A percentile compares a stretch with the other conserved stretches of the same genome.
Conservation (phyloP, 2,113 vertebrate species). For the Ranitomeya imitator region DNA sequence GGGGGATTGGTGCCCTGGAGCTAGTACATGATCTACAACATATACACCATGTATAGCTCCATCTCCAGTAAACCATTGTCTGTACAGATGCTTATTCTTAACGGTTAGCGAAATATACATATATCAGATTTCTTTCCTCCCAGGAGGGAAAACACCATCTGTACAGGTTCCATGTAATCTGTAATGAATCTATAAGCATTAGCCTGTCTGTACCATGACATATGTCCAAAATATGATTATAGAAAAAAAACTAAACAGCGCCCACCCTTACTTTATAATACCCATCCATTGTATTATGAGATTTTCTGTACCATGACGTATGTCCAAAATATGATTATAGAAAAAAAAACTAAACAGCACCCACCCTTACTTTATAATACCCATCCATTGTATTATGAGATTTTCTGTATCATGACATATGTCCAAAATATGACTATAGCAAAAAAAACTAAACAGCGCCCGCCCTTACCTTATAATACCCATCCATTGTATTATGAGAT, state of each 20-base stretch:
- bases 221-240: background rate
- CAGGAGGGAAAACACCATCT: constrained; percentile 43
- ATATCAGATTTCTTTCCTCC: constrained; percentile 36
- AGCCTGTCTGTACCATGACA: background rate
- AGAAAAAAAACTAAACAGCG: background rate
- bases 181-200: constrained; percentile 18
- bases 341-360: background rate
- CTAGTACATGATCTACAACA: background rate
- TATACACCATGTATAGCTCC: background rate
- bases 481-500: too few relatives aligned
- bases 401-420: background rate
- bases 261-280: too few relatives aligned
- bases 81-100: constrained; percentile 36
- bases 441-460: background rate
- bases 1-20: background rate
- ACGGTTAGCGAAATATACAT: background rate
- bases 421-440: background rate
- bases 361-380: too few relatives aligned
- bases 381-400: too few relatives aligned
- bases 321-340: background rate
- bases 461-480: too few relatives aligned
- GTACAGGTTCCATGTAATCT: constrained; percentile 10
- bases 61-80: background rate
- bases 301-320: background rate
- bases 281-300: too few relatives aligned